Base-by-base conservation (phyloP, 2,888 invertebrate species). In the Netelia melanura region DNA sequence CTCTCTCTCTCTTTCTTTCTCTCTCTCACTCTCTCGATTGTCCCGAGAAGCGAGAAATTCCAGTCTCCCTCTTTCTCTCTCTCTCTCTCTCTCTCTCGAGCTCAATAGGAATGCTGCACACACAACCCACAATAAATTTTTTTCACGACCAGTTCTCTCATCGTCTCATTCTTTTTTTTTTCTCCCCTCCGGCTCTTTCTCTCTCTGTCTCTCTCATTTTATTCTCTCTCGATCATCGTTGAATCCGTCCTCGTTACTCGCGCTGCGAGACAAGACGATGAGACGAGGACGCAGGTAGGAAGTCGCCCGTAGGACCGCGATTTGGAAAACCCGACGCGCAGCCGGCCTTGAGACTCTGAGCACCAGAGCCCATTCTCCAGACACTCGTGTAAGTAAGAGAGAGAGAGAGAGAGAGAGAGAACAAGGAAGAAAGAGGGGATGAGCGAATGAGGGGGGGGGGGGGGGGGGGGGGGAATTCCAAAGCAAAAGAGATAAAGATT, bases 251-350 rank as follows among this genome's bases (percentile, higher is more conserved):
- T 64, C 70, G 71, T 77, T 64, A 58, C 67, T 70, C 70, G 6
- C 44, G 23, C 17, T 52, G 11, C 58, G 83, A 76, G 72, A 86
- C 75, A 62, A 58, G 58, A 56, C 70, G 44, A 88, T 62, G 79
- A 61, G 87, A 92, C 81, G 70, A 89, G 87, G 92, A 92, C 86
- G 84, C 84, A 90, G 89, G 86, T 91, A 92, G 92, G 92, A 92
- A 92, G 92, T 92, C 76, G 87, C 87, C 84, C 83, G 88, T 81
- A 88, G 89, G 90, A 87, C 88, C 89, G 88, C 89, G 91, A 91
- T 92, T 92, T 92, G 91, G 92, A 92, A 92, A 92, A 91, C 90
- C 90, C 90, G 87, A 88, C 72, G 71, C 88, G 88, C 86, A 86
- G 89, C 86, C 91, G 93, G 91, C 93, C 92, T 93, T 92, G 91